Base-by-base conservation (phyloP, 2,113 vertebrate genomes). In the Brienomyrus brachyistius region DNA sequence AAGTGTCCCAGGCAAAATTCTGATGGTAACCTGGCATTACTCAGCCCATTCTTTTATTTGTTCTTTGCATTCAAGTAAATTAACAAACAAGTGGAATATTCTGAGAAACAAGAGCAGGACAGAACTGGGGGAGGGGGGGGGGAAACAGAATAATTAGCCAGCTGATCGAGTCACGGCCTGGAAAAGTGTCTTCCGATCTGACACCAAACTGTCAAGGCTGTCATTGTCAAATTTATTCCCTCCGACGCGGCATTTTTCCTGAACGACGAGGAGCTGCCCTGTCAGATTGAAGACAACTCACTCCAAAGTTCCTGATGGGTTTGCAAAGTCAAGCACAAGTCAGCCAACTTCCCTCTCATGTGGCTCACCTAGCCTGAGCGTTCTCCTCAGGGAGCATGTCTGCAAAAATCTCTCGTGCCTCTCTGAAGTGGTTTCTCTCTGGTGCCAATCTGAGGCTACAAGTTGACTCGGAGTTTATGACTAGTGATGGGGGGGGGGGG, bases 141-240 rank as follows among this genome's bases (percentile, higher is more conserved):
- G 92, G 92, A 93, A 15, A 51, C 54, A 77, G 84, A 52, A 52
- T 90, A 90, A 90, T 90, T 90, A 90, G 89, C 84, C 89, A 66
- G 59, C 31, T 87, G 84, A 90, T 87, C 47, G 40, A 86, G 89
- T 90, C 85, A 17, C 87, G 89, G 94, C 91, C 92, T 88, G 90
- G 93, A 91, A 90, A 90, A 90, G 86, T 43, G 85, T 23, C 77
- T 56, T 91, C 92, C 91, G 91, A 74, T 92, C 92, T 96, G 95
- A 95, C 96, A 96, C 95, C 94, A 96, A 96, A 96, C 95, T 96
- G 96, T 96, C 96, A 96, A 94, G 90, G 87, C 94, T 95, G 95
- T 96, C 95, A 95, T 92, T 93, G 91, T 95, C 94, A 95, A 93
- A 94, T 94, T 94, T 93, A 90, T 89, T 85, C 88, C 47, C 89